Conservation (phyloP, 2,888 invertebrate species). For the Metacarcinus magister region DNA sequence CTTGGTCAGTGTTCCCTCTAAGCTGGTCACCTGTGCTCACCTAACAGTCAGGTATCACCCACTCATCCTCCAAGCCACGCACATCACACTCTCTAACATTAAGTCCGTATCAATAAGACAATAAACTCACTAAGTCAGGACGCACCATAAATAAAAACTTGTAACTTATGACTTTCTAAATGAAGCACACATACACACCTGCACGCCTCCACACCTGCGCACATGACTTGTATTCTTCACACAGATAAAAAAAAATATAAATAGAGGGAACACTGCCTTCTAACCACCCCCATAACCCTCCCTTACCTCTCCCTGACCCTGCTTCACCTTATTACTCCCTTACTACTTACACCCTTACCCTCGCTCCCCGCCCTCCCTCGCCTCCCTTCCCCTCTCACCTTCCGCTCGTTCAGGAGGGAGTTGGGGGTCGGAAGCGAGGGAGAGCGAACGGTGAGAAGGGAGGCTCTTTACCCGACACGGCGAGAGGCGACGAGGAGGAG, state of each 20-base stretch:
- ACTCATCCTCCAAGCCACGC: not conserved
- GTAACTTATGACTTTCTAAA: not conserved
- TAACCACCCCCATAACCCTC: not conserved
- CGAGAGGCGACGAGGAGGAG: conserved; percentile 35
- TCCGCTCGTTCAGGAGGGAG: not conserved
- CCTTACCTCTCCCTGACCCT: not conserved
- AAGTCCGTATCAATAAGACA: not conserved
- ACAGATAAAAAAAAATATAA: not conserved
- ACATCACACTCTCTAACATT: not conserved
- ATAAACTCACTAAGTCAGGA: not conserved
- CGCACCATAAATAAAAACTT: not conserved
- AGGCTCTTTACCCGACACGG: not conserved
- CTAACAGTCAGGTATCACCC: not conserved
- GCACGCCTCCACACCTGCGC: not conserved
- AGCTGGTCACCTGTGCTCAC: not conserved
- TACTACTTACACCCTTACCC: not conserved
- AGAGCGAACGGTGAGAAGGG: conserved; percentile 30
- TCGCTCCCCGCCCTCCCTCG: not conserved
- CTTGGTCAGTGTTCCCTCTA: not conserved
- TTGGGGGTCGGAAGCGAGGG: conserved; percentile 32
- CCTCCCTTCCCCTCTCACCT: not conserved
- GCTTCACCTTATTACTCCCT: not conserved
- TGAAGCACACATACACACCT: not conserved
- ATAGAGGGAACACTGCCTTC: not conserved
- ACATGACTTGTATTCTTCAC: not conserved